Conservation (phyloP, 2,888 invertebrate species). For the Lapara coniferarum region DNA sequence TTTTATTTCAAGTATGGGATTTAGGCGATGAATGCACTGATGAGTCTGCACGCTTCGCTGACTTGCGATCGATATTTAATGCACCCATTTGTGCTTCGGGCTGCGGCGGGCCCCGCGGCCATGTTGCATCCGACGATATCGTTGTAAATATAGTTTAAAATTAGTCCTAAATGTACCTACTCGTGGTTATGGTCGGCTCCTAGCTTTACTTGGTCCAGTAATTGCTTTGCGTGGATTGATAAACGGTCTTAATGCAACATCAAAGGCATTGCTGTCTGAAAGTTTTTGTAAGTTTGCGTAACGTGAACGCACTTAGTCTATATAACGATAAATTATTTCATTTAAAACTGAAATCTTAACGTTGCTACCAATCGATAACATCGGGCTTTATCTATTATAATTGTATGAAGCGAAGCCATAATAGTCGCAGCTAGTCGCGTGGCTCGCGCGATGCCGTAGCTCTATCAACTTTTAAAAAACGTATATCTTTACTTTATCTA, state of each 20-base stretch:
- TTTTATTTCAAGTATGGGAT: constrained; percentile 73
- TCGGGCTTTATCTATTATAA: constrained; percentile 51
- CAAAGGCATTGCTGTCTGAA: constrained; percentile 16
- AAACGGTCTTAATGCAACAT: constrained; percentile 11
- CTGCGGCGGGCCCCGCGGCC: constrained; percentile 23
- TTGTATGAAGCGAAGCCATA: constrained; percentile 72
- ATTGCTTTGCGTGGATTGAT: constrained; percentile 20
- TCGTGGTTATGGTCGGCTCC: not conserved
- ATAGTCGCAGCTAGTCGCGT: constrained; percentile 54
- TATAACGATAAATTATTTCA: not conserved
- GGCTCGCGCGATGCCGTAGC: constrained; percentile 55
- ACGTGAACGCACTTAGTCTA: not conserved
- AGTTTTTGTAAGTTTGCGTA: constrained; percentile 22
- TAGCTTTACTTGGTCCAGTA: constrained; percentile 10
- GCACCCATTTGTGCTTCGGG: constrained; percentile 28
- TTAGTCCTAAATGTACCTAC: not conserved
- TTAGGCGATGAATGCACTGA: constrained; percentile 71
- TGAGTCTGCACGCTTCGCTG: constrained; percentile 62
- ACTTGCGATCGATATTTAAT: constrained; percentile 54
- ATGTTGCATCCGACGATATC: constrained; percentile 7
- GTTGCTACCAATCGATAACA: constrained; percentile 51
- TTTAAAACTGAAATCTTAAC: constrained; percentile 4
- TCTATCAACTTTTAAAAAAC: constrained; percentile 55
- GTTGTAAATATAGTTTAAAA: not conserved
- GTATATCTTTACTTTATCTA: constrained; percentile 61